Percentiles rank a stretch among this genome's conserved stretches.
Conservation (phyloP, 2,888 invertebrate genomes). For the Copidosoma aretas region DNA sequence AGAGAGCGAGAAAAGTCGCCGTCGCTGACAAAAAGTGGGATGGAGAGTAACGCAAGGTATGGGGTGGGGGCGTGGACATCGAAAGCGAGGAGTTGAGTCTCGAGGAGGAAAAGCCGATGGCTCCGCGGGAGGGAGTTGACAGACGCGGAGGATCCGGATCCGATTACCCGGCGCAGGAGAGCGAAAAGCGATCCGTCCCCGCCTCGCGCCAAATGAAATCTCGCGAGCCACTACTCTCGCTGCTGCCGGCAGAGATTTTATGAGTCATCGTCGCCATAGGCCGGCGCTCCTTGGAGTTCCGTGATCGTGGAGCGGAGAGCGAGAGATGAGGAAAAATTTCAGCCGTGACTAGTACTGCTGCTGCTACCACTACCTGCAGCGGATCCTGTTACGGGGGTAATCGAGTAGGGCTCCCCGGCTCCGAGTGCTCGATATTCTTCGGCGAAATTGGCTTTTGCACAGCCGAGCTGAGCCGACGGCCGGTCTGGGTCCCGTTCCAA, state of each 20-base stretch:
- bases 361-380: too few species aligned
- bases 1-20: not conserved
- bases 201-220: constrained; percentile 30
- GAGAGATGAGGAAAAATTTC: too few species aligned
- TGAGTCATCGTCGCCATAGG: constrained; percentile 1
- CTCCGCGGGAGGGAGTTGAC: constrained; percentile 44
- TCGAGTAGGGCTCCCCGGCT: not conserved
- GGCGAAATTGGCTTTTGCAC: not conserved
- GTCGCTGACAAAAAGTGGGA: constrained; percentile 3
- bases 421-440: not conserved
- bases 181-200: constrained; percentile 34
- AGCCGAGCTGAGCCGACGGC: too few species aligned
- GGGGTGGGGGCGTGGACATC: constrained; percentile 14
- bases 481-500: too few species aligned
- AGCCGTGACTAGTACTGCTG: not conserved
- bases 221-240: constrained; percentile 3
- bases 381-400: not conserved
- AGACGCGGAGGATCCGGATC: constrained; percentile 58
- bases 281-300: not conserved
- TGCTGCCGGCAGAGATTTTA: constrained; percentile 23
- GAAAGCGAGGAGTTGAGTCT: not conserved
- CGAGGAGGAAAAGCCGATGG: constrained; percentile 6
- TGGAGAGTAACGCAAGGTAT: not conserved
- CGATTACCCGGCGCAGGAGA: constrained; percentile 49
- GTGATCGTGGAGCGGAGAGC: not conserved